Percentiles rank a stretch among this genome's conserved stretches.
These are phyloP conservation scores for Steinernema hermaphroditum DNA, from an alignment of 2,888 invertebrate species.

Conservation along the genomic window DNA sequence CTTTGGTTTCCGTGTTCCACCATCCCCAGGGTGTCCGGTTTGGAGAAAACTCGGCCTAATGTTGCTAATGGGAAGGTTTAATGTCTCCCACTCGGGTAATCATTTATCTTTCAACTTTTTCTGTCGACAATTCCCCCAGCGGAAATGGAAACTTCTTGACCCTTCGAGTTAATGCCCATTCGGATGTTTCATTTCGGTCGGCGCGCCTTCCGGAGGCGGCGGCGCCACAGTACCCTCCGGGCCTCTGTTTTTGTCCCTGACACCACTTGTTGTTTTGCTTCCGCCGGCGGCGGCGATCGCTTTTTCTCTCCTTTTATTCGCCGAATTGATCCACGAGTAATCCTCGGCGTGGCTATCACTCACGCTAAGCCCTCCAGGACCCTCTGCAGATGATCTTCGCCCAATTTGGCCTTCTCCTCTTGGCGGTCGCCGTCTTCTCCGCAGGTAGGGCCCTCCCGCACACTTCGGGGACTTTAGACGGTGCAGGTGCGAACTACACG, in stretches of 20 bases:
- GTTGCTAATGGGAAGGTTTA: slow-evolving; percentile 20
- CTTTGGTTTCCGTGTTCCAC: background rate
- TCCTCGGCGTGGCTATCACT: slow-evolving; percentile 13
- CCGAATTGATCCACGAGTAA: slow-evolving; percentile 3
- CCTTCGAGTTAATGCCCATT: slow-evolving; percentile 9
- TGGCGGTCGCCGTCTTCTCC: too few species aligned
- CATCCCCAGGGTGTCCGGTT: slow-evolving; percentile 12
- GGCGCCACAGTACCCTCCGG: background rate
- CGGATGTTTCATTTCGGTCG: slow-evolving; percentile 16
- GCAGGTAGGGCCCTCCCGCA: too few species aligned
- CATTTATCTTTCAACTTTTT: slow-evolving; percentile 7
- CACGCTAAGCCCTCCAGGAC: background rate
- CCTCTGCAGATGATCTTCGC: slow-evolving; percentile 21
- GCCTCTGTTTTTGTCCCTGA: background rate
- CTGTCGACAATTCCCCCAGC: background rate
- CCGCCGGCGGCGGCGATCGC: background rate
- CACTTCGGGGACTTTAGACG: too few species aligned
- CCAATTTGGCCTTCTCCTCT: background rate
- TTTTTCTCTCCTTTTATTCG: background rate
- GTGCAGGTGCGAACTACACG: too few species aligned
- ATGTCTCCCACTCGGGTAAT: slow-evolving; percentile 12
- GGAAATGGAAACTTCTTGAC: slow-evolving; percentile 24
- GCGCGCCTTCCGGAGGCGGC: background rate
- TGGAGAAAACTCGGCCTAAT: background rate
- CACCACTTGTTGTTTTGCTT: slow-evolving; percentile 14